Evolutionary conservation across 2,113 vertebrate genomes (phyloP), one percentile per base, ranked within the genome.

Genomic region (Brienomyrus longianalis): DNA sequence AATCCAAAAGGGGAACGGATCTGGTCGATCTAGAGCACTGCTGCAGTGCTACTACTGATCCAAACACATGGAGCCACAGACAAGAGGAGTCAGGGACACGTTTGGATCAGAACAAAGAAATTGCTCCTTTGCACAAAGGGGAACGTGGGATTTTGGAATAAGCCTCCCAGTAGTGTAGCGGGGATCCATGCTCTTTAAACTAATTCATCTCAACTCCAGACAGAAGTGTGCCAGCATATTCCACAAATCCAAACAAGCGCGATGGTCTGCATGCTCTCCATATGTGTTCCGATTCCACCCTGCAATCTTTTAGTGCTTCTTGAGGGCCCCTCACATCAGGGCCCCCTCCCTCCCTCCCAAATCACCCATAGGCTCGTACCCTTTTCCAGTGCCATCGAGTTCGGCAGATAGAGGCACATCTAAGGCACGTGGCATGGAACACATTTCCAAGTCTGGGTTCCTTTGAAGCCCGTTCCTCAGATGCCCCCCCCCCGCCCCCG

Each of bases 391-490:
- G 27, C 31, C 11, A 35, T 35, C 15, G 35, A 17, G 15, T 6
- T 77, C 15, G 31, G 31, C 66, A 70, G 66, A 70, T 31, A 70
- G 66, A 35, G 27, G 66, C 70, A 39, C 31, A 15, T 13, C 31
- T 35, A 31, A 74, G 66, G 27, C 66, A 74, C 13, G 66, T 77
- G 27, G 23, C 59, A 70, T 3, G 27, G 62, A 70, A 27, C 27
- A 70, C 27, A 9, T 66, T 66, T 66, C 59, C n/a, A 27, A 9
- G 59, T 66, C 59, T 31, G 31, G 74, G 74, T 43, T 80, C 31
- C 83, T 51, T 86, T 51, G 48, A 27, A 86, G 83, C 4, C 83
- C 83, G 51, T 89, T 89, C 88, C 21, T 54, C 70, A 80, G 9
- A 27, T 31, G n/a, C 17, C 39, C 1, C 39, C 39, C 54, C 17